Evolutionary conservation across 2,797 vertebrate species (phyloP), one percentile per base, ranked within the genome.

Genomic region (Mus minutoides): DNA sequence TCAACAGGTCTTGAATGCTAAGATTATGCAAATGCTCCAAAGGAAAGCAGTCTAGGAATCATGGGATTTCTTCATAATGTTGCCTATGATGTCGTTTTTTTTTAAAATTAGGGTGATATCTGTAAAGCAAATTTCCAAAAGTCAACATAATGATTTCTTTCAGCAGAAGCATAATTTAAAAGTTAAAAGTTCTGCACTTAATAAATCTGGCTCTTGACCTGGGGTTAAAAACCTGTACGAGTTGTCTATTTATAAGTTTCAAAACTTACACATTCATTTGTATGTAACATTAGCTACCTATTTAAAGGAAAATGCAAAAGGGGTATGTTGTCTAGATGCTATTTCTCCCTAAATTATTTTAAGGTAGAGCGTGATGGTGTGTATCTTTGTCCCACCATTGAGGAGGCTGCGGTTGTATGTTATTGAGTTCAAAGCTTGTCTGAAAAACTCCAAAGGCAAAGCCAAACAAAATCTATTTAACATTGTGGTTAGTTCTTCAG

Each of bases 11-110:
- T 80, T 95, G 40, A 84, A 88, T 90, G 75, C 92, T 85, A 96
- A 88, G 46, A 89, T 90, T 54, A 96, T 94, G 80, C 62, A 88
- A 91, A 92, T 93, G 26, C 56, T 75, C 29, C 80, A 34, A 95
- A 58, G 77, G 69, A 94, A 89, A 90, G 40, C 31, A 56, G 69
- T 83, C n/a, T 54, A 90, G 64, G 58, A 94, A 94, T 85, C 62
- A 91, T 37, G 34, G 86, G 69, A 94, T 91, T 92, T 93, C 52
- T 91, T 93, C 87, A 52, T 71, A 91, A 80, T 93, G 40, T 67
- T 95, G 37, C 40, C 89, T 13, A 26, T 49, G 54, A 84, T 85
- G 26, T 43, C 79, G 46, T 46, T 93, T 73, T 60, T 82, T 78
- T 17, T 92, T 88, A n/a, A 83, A 91, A 76, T 88, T 85, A 91